Evolutionary conservation across 1,140 invertebrate genomes (phyloP).

Genomic region (Diuraphis noxia): DNA sequence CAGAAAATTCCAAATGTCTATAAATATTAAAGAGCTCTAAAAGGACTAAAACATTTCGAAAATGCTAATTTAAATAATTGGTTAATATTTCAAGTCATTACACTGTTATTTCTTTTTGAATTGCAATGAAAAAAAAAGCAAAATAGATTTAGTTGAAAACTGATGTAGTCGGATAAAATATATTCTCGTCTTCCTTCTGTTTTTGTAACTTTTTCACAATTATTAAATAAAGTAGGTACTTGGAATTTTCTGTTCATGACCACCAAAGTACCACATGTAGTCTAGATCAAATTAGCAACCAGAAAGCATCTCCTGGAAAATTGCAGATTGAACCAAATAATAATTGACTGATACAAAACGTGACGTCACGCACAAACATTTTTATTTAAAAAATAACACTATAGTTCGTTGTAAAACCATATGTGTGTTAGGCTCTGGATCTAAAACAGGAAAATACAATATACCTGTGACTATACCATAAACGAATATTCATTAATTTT

Average conservation of each 20-base stretch:
- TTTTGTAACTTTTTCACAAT: no score
- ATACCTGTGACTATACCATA: not conserved
- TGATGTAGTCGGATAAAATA: no score
- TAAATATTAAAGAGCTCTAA: no score
- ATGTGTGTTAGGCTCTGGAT: not conserved
- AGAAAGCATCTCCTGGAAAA: not conserved
- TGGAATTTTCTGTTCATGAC: not conserved
- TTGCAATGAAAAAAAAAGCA: no score
- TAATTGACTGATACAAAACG: not conserved
- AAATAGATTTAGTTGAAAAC: no score
- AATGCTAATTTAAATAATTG: no score
- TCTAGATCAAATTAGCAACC: not conserved
- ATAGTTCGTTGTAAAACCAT: not conserved
- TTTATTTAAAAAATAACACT: not conserved
- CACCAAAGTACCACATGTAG: not conserved
- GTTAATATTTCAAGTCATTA: no score
- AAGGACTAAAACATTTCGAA: no score
- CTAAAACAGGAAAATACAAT: not conserved
- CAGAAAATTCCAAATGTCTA: no score
- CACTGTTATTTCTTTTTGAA: no score
- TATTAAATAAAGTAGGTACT: no score
- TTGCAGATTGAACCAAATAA: not conserved
- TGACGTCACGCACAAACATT: not conserved
- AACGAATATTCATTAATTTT: not conserved
- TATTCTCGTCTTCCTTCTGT: no score